Conservation (phyloP, 2,113 vertebrate genomes). For the Dolichotis patagonum region DNA sequence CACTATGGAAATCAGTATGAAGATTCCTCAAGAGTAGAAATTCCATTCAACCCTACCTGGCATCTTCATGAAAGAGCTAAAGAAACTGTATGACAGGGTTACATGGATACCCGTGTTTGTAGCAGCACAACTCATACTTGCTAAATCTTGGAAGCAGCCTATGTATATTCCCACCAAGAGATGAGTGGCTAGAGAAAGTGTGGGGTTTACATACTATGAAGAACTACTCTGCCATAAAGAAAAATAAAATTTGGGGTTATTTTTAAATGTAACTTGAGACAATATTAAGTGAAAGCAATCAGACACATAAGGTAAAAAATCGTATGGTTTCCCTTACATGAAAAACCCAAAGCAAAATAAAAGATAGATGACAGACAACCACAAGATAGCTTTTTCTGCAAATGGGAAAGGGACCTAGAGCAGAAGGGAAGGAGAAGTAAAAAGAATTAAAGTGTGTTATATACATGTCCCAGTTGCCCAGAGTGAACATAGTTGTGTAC, state of each 20-base stretch:
- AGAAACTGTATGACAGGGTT: background rate
- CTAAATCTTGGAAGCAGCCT: background rate
- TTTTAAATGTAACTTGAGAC: background rate
- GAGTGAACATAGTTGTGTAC: background rate
- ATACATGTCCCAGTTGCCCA: background rate
- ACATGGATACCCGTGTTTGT: background rate
- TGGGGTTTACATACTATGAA: background rate
- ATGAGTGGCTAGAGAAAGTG: background rate
- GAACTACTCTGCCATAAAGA: background rate
- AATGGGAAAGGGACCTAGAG: background rate
- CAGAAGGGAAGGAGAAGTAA: background rate
- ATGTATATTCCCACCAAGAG: background rate
- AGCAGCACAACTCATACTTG: background rate
- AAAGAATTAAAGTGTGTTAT: background rate
- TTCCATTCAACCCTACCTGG: background rate
- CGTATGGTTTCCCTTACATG: background rate
- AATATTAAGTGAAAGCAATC: background rate
- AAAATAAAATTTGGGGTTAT: background rate
- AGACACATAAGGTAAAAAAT: background rate
- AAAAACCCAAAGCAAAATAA: background rate
- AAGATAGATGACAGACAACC: background rate
- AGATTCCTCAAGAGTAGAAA: background rate
- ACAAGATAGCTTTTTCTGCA: background rate
- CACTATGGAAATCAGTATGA: background rate
- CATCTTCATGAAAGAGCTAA: background rate